phyloP scores from a whole-genome alignment of 2,113 vertebrate genomes.

The Scomber scombrus region DNA sequence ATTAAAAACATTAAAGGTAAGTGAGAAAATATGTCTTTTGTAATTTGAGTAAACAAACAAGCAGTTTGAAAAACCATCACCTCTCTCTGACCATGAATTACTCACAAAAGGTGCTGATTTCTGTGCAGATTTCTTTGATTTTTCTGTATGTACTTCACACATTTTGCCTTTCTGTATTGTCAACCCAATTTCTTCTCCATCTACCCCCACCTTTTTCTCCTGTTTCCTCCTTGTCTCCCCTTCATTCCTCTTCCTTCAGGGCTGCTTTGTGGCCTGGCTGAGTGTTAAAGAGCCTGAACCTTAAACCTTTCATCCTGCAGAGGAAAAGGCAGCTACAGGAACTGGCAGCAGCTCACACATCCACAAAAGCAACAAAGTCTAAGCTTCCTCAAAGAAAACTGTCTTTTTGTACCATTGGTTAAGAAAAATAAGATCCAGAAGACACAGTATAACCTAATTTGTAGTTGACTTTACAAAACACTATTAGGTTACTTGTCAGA shows the following conservation, averaged over 20 bases:
- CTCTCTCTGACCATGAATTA: neutral
- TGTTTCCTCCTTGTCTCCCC: constrained; percentile 26
- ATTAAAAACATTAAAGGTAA: neutral
- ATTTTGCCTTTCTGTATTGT: constrained; percentile 10
- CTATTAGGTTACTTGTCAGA: neutral
- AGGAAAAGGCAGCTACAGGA: constrained; percentile 51
- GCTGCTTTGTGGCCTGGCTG: constrained; percentile 53
- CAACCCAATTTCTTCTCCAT: constrained; percentile 36
- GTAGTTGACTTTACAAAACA: neutral
- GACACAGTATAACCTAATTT: constrained; percentile 24
- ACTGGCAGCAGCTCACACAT: constrained; percentile 68
- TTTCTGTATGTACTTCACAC: too few species aligned
- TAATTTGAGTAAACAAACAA: neutral
- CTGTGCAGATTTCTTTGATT: too few species aligned
- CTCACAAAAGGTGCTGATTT: too few species aligned
- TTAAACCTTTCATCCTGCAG: constrained; percentile 71
- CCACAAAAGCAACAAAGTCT: constrained; percentile 60
- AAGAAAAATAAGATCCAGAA: constrained; percentile 13
- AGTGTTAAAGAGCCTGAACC: constrained; percentile 60
- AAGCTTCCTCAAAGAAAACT: constrained; percentile 26
- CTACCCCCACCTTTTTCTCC: neutral
- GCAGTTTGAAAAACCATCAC: constrained; percentile 12
- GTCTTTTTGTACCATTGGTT: constrained; percentile 33
- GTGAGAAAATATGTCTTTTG: neutral
- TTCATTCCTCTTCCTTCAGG: constrained; percentile 38